Evolutionary conservation across 2,888 invertebrate species (phyloP).

Genomic region (Apamea monoglypha): DNA sequence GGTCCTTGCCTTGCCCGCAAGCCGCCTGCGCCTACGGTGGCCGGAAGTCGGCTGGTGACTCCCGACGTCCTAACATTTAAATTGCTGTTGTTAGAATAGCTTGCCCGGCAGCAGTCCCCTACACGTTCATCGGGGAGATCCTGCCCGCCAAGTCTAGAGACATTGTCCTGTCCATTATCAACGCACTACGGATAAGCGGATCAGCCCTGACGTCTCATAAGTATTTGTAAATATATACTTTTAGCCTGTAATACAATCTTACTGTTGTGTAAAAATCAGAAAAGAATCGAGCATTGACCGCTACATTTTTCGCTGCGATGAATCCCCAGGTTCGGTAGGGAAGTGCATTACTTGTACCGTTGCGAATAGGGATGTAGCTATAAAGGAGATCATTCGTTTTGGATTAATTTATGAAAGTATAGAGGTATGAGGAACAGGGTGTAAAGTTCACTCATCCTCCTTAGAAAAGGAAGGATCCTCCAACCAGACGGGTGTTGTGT

Average conservation of each 20-base stretch:
- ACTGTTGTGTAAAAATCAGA: neutral
- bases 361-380: neutral
- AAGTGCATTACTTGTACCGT: neutral
- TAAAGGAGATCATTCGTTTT: too few relatives aligned
- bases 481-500: too few relatives aligned
- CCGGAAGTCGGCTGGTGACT: too few relatives aligned
- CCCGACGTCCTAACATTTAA: neutral
- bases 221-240: constrained; percentile 60
- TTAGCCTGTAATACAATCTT: neutral
- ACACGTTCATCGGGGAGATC: constrained; percentile 86
- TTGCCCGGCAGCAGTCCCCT: constrained; percentile 85
- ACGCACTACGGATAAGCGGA: constrained; percentile 84
- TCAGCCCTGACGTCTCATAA: constrained; percentile 83
- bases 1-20: too few relatives aligned
- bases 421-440: too few relatives aligned
- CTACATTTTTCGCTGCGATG: neutral
- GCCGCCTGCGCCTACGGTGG: too few relatives aligned
- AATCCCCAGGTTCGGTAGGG: neutral
- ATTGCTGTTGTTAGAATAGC: constrained; percentile 79
- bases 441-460: too few relatives aligned
- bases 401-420: too few relatives aligned
- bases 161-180: constrained; percentile 81
- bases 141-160: constrained; percentile 83
- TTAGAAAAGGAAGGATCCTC: too few relatives aligned
- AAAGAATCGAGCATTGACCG: neutral